Base-by-base conservation (phyloP, 2,113 vertebrate genomes). In the Cinclus cinclus region DNA sequence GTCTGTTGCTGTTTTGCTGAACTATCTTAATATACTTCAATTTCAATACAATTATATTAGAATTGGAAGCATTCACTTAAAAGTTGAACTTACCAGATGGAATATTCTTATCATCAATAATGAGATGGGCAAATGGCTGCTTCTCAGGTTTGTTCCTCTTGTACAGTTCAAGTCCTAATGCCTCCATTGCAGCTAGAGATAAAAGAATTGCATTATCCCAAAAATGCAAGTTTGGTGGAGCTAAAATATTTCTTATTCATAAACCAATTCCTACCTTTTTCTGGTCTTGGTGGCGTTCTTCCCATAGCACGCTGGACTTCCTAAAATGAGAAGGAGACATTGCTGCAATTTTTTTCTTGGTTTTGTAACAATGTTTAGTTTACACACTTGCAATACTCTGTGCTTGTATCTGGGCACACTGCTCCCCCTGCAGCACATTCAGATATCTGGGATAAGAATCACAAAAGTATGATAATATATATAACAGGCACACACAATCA, bases 61-160 rank as follows among this genome's bases (percentile, higher is more conserved):
- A 47, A 55, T 4, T 74, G 35, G 8, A 95, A 86, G 20, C 28
- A 68, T 60, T 80, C 46, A 49, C 55, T 90, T 60, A 37, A 92
- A 94, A 70, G 70, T 2, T 21, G 11, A 96, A 95, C 97, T 97
- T 94, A 98, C 98, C 98, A 50, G 96, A 92, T 42, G 98, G 98
- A 89, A 98, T 97, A 81, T 97, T 96, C 37, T 95, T 97, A 90
- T 97, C 97, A 69, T 98, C 98, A 87, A 98, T 97, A 69, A 98
- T 98, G 67, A 98, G 98, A 90, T 98, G 98, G 56, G 98, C 98
- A 92, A 98, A 98, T 6, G 98, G 98, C 15, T 96, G 97, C 42
- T 92, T 94, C 69, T 98, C 97, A 28, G 92, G 93, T 87, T 97
- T 98, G 78, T 15, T 90, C 85, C 91, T 97, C 87, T n/a, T 97